Base-by-base conservation (phyloP, 1,140 invertebrate genomes). In the Drosophila nigromelanica region DNA sequence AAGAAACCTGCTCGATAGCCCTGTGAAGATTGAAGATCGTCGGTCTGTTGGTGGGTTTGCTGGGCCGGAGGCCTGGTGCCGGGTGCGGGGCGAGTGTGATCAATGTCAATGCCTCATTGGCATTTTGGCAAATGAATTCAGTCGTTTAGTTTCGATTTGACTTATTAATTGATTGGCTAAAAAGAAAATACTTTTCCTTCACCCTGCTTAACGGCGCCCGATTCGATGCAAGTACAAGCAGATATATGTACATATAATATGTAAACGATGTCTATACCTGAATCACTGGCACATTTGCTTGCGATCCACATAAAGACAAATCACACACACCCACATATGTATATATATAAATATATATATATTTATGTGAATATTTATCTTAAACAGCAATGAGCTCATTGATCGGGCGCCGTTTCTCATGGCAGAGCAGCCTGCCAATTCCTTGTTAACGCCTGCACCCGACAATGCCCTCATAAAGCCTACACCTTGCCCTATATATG, bases 51-150 rank as follows among this genome's bases (percentile, higher is more conserved):
- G 15, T 11, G 7, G 48, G 33, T 7, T 27, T 27, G 33, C 21
- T 24, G 21, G 21, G 21, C 21, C 21, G 21, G 21, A 24, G 21
- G 33, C 7, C 8, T 6, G 33, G 33, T 35, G 45, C 5, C 35
- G 52, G 54, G 5, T 21, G 14, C 18, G 7, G 35, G 61, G 52
- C 21, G 11, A 7, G 55, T 55, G 51, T 47, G 61, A 79, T 83
- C 83, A 89, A 89, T 89, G 83, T 89, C 83, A 89, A 89, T 89
- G 85, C 67, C 83, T 89, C 85, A 83, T 89, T 89, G 83, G 76
- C 73, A 89, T 83, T 89, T 89, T 89, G 83, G 83, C 83, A 89
- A 87, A 71, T 87, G 83, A 52, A 63, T 67, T 70, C 42, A 15
- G 72, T 54, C 59, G 66, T 74, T 62, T 58, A 45, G 67, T 69